phyloP scores from a whole-genome alignment of 2,888 invertebrate genomes.

The Drosophila pseudotalamancana region DNA sequence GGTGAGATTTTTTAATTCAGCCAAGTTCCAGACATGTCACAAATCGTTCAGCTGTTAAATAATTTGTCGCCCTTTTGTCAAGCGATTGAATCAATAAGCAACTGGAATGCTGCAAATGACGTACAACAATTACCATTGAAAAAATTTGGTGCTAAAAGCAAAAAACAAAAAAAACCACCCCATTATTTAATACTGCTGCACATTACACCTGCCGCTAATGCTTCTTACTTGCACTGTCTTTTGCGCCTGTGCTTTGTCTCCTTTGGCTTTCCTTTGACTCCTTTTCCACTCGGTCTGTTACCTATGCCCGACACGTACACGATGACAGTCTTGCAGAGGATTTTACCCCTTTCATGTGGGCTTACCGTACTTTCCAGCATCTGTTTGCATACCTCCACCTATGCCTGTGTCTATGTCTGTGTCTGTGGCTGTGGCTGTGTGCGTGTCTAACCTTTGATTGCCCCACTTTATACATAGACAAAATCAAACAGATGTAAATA shows the following conservation, averaged over 20 bases:
- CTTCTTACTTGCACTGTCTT: conserved; percentile 57
- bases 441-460: conserved; percentile 59
- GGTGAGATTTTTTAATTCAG: conserved; percentile 26
- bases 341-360: conserved; percentile 63
- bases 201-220: conserved; percentile 39
- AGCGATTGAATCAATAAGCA: conserved; percentile 58
- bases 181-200: conserved; percentile 43
- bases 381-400: conserved; percentile 36
- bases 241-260: conserved; percentile 13
- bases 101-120: conserved; percentile 38
- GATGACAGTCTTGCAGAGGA: conserved; percentile 27
- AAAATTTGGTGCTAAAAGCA: neutral
- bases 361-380: conserved; percentile 28
- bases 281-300: neutral
- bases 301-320: conserved; percentile 60
- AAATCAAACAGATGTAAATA: conserved; percentile 60
- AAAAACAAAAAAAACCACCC: conserved; percentile 19
- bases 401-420: neutral
- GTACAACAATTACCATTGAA: conserved; percentile 11
- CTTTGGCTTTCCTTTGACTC: neutral
- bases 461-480: conserved; percentile 56
- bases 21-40: conserved; percentile 67
- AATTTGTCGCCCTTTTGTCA: conserved; percentile 72
- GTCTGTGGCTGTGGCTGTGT: neutral
- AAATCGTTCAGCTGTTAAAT: conserved; percentile 64